phyloP scores from a whole-genome alignment of 2,113 vertebrate species.

The Myotis brandtii region DNA sequence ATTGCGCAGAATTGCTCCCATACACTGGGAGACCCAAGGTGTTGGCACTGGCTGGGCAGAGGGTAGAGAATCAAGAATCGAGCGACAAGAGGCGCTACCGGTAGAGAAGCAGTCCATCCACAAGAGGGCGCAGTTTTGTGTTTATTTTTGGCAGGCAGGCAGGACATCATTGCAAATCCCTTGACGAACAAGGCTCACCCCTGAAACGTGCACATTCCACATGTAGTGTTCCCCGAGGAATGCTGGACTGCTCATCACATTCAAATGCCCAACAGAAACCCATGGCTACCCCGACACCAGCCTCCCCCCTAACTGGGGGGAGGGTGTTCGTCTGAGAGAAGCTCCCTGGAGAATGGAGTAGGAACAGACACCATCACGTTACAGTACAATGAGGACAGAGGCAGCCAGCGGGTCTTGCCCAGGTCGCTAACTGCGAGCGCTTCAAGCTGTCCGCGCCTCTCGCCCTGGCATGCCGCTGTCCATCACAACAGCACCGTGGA shows the following conservation, averaged over 20 bases:
- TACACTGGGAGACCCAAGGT: not conserved
- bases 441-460: constrained; percentile 41
- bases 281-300: constrained; percentile 68
- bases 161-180: constrained; percentile 85
- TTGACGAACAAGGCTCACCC: constrained; percentile 78
- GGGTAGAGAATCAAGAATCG: not conserved
- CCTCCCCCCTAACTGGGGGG: constrained; percentile 58
- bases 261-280: constrained; percentile 81
- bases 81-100: not conserved
- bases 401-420: constrained; percentile 77
- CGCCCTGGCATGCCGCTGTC: constrained; percentile 61
- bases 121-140: constrained; percentile 73
- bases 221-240: constrained; percentile 82
- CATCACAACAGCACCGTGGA: constrained; percentile 86
- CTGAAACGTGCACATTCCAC: constrained; percentile 76
- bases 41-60: not conserved
- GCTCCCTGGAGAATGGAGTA: constrained; percentile 60
- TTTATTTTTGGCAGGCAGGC: constrained; percentile 90
- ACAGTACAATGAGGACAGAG: constrained; percentile 76
- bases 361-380: constrained; percentile 68
- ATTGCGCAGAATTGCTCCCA: not conserved
- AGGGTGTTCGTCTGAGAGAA: constrained; percentile 54
- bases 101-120: constrained; percentile 81
- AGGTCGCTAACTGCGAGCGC: constrained; percentile 72
- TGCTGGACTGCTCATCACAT: constrained; percentile 81